Evolutionary conservation across 2,113 vertebrate genomes (phyloP), one percentile per base, ranked within the genome.

Genomic region (Puntigrus tetrazona): DNA sequence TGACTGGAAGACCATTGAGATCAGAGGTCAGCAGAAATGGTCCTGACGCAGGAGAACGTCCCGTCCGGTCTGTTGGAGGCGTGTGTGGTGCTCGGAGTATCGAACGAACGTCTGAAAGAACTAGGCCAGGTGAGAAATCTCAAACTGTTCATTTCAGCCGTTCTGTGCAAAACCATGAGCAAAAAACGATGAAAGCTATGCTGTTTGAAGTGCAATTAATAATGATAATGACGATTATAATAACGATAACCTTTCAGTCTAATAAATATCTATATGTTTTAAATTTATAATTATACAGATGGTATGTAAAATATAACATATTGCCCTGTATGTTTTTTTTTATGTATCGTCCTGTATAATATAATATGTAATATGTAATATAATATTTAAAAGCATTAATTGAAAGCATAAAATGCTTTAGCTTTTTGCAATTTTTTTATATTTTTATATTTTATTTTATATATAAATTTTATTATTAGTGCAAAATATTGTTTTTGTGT

Each of bases 1-100:
- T 22, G 63, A 63, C 67, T 47, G 20, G 36, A 38, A 13, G 69
- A 25, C n/a, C 10, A 20, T 29, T 14, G 20, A 25, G 38, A 0
- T n/a, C 57, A n/a, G 38, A 31, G 41, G 11, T 0, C 7, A 3
- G 13, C 69, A 63, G 31, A 36, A 57, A 20, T 22, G 55, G n/a
- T 77, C 34, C 45, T 87, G 86, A 99, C 98, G 98, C 95, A 95
- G 50, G 96, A 96, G 69, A 88, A 85, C 85, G 88, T 97, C 86
- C 96, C 96, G 14, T 92, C 95, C 7, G 96, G 96, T 41, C 90
- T 98, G 83, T 89, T 99, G 95, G 97, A 99, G 94, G 87, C 96
- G 43, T 98, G 98, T 88, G 94, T 96, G 8, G 92, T 98, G 85
- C 87, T 98, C 1, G 98, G 97, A 11, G 93, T 93, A 9, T 74